Evolutionary conservation across 2,888 invertebrate species (phyloP).

Genomic region (Lumbricus terrestris): DNA sequence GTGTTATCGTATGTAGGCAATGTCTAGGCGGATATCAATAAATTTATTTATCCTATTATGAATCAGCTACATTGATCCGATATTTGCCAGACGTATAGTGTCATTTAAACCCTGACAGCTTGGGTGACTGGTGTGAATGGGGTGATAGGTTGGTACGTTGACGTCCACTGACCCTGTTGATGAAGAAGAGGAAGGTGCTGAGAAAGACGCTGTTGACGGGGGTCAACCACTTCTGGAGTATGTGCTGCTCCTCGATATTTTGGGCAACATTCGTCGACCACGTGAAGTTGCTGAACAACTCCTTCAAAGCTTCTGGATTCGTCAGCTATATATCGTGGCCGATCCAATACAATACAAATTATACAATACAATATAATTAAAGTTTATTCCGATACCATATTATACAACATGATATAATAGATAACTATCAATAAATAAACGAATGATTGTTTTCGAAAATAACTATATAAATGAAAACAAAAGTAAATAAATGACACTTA

Average conservation of each 20-base stretch:
- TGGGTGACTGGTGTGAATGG: neutral
- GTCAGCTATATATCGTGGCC: slow-evolving; percentile 58
- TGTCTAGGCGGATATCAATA: no score
- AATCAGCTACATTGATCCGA: no score
- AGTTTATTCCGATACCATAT: neutral
- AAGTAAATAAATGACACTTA: neutral
- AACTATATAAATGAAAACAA: neutral
- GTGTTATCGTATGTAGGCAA: no score
- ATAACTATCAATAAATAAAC: neutral
- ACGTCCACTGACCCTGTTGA: slow-evolving; percentile 74
- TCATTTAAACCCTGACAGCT: no score
- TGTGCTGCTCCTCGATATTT: slow-evolving; percentile 73
- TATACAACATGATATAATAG: no score
- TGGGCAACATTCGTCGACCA: slow-evolving; percentile 76
- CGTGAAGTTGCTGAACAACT: slow-evolving; percentile 91
- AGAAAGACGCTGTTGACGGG: slow-evolving; percentile 77
- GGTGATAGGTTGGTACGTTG: neutral
- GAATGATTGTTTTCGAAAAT: neutral
- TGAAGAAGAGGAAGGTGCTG: slow-evolving; percentile 78
- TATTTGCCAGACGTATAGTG: no score
- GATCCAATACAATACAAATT: neutral
- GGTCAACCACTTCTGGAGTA: slow-evolving; percentile 85
- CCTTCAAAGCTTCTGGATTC: slow-evolving; percentile 67
- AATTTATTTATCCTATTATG: no score
- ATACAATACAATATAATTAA: neutral